These are phyloP conservation scores for Dorcus parallelipipedus DNA, from an alignment of 2,888 invertebrate species.

Conservation along the genomic window DNA sequence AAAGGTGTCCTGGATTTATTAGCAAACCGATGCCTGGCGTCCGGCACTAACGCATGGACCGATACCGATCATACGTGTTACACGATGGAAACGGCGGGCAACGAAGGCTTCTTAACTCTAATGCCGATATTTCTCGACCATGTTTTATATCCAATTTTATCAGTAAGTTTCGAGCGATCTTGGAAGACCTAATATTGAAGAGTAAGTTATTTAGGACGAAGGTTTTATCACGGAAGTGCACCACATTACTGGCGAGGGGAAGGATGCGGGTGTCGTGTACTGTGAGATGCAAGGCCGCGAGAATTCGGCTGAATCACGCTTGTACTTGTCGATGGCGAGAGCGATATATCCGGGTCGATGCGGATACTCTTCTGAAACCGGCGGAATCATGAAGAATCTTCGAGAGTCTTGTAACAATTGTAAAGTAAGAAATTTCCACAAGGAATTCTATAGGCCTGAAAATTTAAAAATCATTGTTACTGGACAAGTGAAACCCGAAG, in stretches of 20 bases:
- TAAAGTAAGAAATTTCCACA: conserved; percentile 71
- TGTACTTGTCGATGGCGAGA: conserved; percentile 62
- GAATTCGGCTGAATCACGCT: conserved; percentile 72
- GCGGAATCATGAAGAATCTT: conserved; percentile 81
- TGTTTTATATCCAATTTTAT: conserved; percentile 78
- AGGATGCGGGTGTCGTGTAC: conserved; percentile 93
- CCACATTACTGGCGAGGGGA: conserved; percentile 83
- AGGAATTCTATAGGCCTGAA: conserved; percentile 83
- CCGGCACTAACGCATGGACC: conserved; percentile 91
- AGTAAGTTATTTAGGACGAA: conserved; percentile 60
- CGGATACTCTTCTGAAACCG: conserved; percentile 82
- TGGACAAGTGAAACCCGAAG: conserved; percentile 72
- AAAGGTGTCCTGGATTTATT: conserved; percentile 85
- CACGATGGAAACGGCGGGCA: conserved; percentile 82
- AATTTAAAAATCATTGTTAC: conserved; percentile 82
- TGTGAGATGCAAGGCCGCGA: conserved; percentile 91
- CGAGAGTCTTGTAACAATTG: conserved; percentile 74
- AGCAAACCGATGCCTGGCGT: conserved; percentile 85
- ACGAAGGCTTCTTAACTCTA: conserved; percentile 82
- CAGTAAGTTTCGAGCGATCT: conserved; percentile 45
- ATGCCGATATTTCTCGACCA: conserved; percentile 90
- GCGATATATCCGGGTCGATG: conserved; percentile 76
- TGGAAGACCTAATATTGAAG: background rate
- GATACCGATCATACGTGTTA: conserved; percentile 86
- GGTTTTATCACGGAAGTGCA: conserved; percentile 88